A percentile compares a stretch with the other conserved stretches of the same genome.
Evolutionary conservation across 2,888 invertebrate genomes (phyloP).

Genomic region (Galeopsomyia nigrocyanea): DNA sequence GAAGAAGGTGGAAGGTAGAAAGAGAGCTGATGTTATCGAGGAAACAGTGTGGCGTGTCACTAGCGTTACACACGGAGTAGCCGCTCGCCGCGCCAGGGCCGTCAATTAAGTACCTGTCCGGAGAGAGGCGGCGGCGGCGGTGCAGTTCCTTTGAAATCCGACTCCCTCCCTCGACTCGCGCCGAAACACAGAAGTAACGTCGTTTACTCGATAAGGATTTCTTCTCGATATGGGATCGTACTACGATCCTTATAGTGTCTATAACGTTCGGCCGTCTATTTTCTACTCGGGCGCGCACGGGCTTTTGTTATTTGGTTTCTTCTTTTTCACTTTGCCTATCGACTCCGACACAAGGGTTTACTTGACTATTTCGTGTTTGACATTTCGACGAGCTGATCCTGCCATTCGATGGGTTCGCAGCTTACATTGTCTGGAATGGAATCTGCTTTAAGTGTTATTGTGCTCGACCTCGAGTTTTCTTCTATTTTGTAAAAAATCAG

Average conservation of each 20-base stretch:
- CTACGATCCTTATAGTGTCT: background rate
- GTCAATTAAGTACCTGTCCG: slow-evolving; percentile 45
- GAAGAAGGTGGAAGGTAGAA: background rate
- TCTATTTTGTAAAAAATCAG: too few species aligned
- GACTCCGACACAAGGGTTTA: background rate
- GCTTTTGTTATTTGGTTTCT: background rate
- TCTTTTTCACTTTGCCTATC: background rate
- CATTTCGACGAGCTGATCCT: slow-evolving; percentile 3
- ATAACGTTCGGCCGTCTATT: background rate
- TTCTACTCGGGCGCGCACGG: background rate
- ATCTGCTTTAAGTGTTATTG: too few species aligned
- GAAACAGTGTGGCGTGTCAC: slow-evolving; percentile 37
- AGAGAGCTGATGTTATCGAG: background rate
- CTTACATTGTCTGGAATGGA: background rate
- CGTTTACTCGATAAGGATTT: slow-evolving; percentile 39
- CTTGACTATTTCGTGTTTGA: slow-evolving; percentile 10
- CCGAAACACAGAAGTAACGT: slow-evolving; percentile 22
- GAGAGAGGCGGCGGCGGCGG: slow-evolving; percentile 31
- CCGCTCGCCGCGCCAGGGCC: background rate
- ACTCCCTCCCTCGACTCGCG: slow-evolving; percentile 9
- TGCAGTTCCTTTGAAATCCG: slow-evolving; percentile 44
- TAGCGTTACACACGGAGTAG: slow-evolving; percentile 5
- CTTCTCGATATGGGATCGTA: background rate
- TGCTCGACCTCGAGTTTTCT: too few species aligned
- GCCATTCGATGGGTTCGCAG: background rate